A percentile compares a stretch with the other conserved stretches of the same genome.
These are phyloP conservation scores for Entelurus aequoreus DNA, from an alignment of 2,113 vertebrate species.

Conservation along the genomic window DNA sequence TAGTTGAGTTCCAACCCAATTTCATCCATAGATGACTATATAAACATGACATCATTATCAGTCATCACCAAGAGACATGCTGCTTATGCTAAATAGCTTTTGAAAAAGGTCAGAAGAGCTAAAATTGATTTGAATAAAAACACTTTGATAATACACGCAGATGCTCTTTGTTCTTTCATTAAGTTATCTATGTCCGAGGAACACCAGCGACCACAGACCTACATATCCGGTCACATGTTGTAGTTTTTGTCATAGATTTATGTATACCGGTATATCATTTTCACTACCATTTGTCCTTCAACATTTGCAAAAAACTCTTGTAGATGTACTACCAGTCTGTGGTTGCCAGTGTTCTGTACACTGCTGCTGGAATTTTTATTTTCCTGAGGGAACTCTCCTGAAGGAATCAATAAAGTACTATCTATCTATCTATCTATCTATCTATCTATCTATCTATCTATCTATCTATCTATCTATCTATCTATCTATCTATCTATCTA, in stretches of 20 bases:
- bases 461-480: no score
- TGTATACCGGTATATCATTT: no score
- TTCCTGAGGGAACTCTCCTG: no score
- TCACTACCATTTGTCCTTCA: no score
- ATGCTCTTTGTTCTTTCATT: background rate
- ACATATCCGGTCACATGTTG: background rate
- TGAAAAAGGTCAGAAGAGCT: background rate
- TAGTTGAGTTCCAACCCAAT: background rate
- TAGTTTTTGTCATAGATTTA: background rate
- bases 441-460: no score
- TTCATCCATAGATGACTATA: background rate
- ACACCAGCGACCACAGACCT: background rate
- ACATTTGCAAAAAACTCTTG: no score
- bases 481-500: no score
- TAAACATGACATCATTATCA: background rate
- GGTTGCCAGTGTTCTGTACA: no score
- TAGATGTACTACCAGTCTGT: no score
- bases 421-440: no score
- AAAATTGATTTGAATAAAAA: conserved; percentile 9
- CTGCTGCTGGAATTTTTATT: no score
- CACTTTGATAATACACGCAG: conserved; percentile 1
- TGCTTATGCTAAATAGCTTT: background rate
- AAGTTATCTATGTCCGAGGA: background rate
- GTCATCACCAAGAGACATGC: background rate
- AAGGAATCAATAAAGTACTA: no score